A percentile compares a stretch with the other conserved stretches of the same genome.
Evolutionary conservation across 1,140 invertebrate genomes (phyloP).

Genomic region (Stenopsyche tienmushanensis): DNA sequence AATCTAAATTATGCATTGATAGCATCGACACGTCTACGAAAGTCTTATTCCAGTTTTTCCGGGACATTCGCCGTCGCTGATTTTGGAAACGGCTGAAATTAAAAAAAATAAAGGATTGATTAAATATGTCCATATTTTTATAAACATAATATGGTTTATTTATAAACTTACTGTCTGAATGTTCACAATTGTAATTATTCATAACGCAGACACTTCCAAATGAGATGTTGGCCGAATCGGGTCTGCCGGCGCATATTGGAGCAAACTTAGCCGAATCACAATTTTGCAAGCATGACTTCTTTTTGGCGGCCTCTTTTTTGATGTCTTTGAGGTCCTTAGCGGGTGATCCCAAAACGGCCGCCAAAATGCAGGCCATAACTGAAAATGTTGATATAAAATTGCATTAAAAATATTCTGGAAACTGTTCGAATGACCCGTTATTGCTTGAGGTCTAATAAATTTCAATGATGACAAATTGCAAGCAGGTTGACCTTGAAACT

Average conservation of each 20-base stretch:
- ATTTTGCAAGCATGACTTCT: constrained; percentile 55
- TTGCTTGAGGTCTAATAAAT: too few species aligned
- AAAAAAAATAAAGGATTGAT: constrained; percentile 37
- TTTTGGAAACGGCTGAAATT: constrained; percentile 52
- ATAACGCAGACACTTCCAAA: constrained; percentile 59
- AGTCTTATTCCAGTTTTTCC: constrained; percentile 57
- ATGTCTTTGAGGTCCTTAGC: constrained; percentile 49
- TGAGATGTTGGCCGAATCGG: constrained; percentile 53
- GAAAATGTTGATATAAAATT: too few species aligned
- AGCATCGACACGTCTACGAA: constrained; percentile 48
- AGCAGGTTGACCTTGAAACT: too few species aligned
- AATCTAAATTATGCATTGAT: too few species aligned
- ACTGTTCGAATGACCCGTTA: too few species aligned
- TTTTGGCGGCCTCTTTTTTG: constrained; percentile 52
- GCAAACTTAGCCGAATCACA: constrained; percentile 50
- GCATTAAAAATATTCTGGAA: too few species aligned
- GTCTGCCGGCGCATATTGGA: constrained; percentile 57
- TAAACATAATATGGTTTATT: neutral
- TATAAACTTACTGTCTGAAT: constrained; percentile 55
- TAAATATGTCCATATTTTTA: too few species aligned
- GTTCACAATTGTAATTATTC: constrained; percentile 60
- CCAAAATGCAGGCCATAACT: constrained; percentile 25
- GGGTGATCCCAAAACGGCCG: constrained; percentile 16
- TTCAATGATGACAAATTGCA: too few species aligned
- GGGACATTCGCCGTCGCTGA: constrained; percentile 57